Base-by-base conservation (phyloP, 1,140 invertebrate genomes). In the Neuroterus valhalla region DNA sequence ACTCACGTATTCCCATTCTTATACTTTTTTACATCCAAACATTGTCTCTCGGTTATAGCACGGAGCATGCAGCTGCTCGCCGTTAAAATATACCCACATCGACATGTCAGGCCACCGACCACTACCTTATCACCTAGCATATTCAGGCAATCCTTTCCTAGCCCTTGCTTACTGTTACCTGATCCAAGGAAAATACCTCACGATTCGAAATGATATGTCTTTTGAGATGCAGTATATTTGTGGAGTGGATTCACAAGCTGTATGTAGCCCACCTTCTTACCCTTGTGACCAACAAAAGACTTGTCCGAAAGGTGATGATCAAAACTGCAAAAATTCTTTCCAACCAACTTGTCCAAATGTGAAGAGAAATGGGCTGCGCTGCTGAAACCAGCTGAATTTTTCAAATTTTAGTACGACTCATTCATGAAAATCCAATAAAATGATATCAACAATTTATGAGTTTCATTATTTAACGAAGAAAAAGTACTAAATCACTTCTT, bases 1-100 rank as follows among this genome's bases (percentile, higher is more conserved):
- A 38, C 21, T 62, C 55, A 62, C 55, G 14, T 62, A 15, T 6
- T 14, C 31, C 23, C 55, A 62, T 26, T 62, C 31, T 62, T 31
- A 31, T 62, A 62, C 55, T 62, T 17, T 31, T 62, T 38, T 62
- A 62, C 31, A 26, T 70, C 17, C 23, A 31, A 62, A 62, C 14
- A 62, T 62, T 62, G 15, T 62, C 55, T 43, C 50, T 73, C 71
- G 45, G 72, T 84, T 84, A 23, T 81, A 89, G 88, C 87, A 89
- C 70, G 87, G 86, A 17, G 74, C 81, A n/a, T 85, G 81, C 74
- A 88, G 87, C 73, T 80, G 79, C 70, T 75, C 78, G 0, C 88
- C 88, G 15, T 71, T 89, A 68, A 89, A 89, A 66, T 89, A 86
- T 79, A 87, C 88, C 72, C 85, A 88, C 77, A 84, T 89, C 72